Conservation (phyloP, 2,888 invertebrate genomes). For the Leucania comma region DNA sequence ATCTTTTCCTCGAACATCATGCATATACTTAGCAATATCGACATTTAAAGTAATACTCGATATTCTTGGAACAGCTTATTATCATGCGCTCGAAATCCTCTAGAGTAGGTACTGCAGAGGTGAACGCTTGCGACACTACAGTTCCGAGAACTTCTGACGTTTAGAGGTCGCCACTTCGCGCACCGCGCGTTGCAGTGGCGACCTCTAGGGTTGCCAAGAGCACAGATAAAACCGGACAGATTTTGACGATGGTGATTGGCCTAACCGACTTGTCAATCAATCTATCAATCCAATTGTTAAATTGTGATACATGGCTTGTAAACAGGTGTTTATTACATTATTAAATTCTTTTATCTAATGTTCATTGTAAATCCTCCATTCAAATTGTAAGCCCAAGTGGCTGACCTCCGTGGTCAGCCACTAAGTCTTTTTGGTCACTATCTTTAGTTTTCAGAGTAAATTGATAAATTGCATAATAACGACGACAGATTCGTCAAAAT, state of each 20-base stretch:
- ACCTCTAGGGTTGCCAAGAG: slow-evolving; percentile 1
- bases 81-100: slow-evolving; percentile 50
- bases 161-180: slow-evolving; percentile 59
- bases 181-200: neutral
- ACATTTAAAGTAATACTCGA: slow-evolving; percentile 50
- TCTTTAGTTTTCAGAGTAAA: neutral
- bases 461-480: neutral
- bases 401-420: too few relatives aligned
- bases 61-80: slow-evolving; percentile 60
- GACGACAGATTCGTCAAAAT: too few relatives aligned
- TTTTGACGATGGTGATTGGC: neutral
- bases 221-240: neutral
- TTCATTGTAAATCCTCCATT: too few relatives aligned
- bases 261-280: too few relatives aligned
- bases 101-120: slow-evolving; percentile 41
- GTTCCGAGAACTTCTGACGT: slow-evolving; percentile 63
- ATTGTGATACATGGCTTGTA: too few relatives aligned
- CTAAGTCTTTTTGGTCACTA: neutral
- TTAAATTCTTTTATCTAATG: too few relatives aligned
- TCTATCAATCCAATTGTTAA: too few relatives aligned
- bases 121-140: slow-evolving; percentile 59
- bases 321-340: too few relatives aligned
- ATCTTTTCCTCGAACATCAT: slow-evolving; percentile 38
- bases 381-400: too few relatives aligned
- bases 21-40: slow-evolving; percentile 49